These are phyloP conservation scores for Eptesicus fuscus DNA, from an alignment of 2,113 vertebrate species.

Conservation along the genomic window DNA sequence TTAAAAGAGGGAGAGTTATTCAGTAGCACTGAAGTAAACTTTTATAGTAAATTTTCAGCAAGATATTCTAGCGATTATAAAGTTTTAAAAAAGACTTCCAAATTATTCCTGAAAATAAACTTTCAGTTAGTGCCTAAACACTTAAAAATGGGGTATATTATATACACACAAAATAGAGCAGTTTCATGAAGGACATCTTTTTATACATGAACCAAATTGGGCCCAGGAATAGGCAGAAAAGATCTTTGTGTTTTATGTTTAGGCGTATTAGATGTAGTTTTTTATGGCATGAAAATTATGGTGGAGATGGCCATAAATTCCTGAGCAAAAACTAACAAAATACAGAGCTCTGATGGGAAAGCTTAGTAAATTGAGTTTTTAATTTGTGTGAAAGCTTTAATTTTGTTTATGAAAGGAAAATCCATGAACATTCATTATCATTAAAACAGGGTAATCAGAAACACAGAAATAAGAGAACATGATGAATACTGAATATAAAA, in stretches of 20 bases:
- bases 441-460: not conserved
- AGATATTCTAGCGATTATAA: not conserved
- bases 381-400: not conserved
- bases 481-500: not conserved
- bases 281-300: constrained; percentile 11
- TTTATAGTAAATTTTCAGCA: not conserved
- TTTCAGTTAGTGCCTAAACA: not conserved
- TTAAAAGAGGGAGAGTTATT: constrained; percentile 7
- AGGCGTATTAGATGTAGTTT: not conserved
- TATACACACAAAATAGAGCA: not conserved
- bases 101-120: constrained; percentile 46
- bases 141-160: constrained; percentile 24
- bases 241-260: not conserved
- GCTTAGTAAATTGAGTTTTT: not conserved
- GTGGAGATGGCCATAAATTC: not conserved
- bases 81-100: constrained; percentile 12
- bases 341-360: not conserved
- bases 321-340: not conserved
- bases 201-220: not conserved
- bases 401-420: constrained; percentile 36
- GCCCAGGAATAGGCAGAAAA: not conserved
- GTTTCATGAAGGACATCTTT: not conserved
- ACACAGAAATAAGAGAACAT: not conserved
- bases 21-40: not conserved
- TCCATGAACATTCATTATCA: not conserved